Base-by-base conservation (phyloP, 2,113 vertebrate species). In the Trinectes maculatus region DNA sequence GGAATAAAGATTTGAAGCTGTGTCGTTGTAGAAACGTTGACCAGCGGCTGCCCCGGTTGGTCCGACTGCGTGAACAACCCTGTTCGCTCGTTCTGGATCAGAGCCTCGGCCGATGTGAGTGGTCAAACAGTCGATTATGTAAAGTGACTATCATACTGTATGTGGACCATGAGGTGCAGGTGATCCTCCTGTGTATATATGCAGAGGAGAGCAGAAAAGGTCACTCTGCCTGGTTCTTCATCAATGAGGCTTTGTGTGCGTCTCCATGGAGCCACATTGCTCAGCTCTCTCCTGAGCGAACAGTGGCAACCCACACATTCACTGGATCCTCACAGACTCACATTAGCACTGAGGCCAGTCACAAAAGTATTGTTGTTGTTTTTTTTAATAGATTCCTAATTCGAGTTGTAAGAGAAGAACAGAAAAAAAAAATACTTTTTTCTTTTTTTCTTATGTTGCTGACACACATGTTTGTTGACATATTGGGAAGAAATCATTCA, bases 191-290 rank as follows among this genome's bases (percentile, higher is more conserved):
- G 67, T 31, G 26, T 13, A 8, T 42, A 8, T 9, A 11, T 34
- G 33, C 25, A 31, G 44, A 46, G 37, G 21, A 54, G 60, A 42
- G 33, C 46, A 58, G 7, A n/a, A 55, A 69, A 58, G 46, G 47
- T 77, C 68, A 18, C 33, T 8, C 21, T 8, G 66, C 37, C 65
- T 22, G 28, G 26, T 18, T 60, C 46, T 53, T 36, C 28, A 71
- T 91, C 87, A 91, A 87, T 87, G 59, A 72, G 66, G 70, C 77
- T 85, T 90, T 90, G 89, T 91, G 44, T 48, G 0, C 16, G 80
- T 88, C 66, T 79, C 86, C 62, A 84, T 79, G 85, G 89, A 83
- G 79, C 56, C 60, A 25, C 80, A 74, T 66, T 59, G 69, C 28
- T 18, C 8, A 44, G 64, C 26, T 3, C 36, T 56, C 56, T 78